Conservation (phyloP, 2,797 vertebrate species). For the Phoeniculus purpureus region DNA sequence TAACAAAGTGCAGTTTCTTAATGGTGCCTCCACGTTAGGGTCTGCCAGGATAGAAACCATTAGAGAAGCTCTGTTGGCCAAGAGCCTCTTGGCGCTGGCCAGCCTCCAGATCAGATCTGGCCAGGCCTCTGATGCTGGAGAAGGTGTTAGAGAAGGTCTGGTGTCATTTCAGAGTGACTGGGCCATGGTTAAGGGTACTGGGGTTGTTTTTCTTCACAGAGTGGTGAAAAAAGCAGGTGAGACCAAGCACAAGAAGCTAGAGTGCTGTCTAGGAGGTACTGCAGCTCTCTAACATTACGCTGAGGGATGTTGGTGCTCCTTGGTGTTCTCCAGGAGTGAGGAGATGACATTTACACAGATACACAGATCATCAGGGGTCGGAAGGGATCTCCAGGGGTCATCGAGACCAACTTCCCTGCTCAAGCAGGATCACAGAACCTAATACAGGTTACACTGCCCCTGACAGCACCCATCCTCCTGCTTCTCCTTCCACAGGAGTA, state of each 20-base stretch:
- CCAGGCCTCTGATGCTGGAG: not conserved
- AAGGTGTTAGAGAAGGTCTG: not conserved
- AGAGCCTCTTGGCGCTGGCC: not conserved
- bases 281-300: too few species aligned
- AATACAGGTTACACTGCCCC: not conserved
- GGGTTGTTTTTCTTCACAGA: not conserved
- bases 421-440: too few species aligned
- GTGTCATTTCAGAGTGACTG: not conserved
- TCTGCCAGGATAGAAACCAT: not conserved
- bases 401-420: too few species aligned
- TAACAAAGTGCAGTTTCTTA: not conserved
- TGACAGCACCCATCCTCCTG: not conserved
- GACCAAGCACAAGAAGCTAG: not conserved
- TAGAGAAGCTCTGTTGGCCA: not conserved
- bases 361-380: too few species aligned
- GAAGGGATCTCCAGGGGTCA: too few species aligned
- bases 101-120: not conserved
- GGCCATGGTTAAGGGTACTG: not conserved
- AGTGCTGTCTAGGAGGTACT: not conserved
- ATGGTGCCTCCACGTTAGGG: too few species aligned
- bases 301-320: too few species aligned
- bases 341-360: too few species aligned
- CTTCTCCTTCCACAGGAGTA: not conserved
- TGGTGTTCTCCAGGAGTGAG: not conserved
- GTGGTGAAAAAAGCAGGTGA: accelerated